Conservation (phyloP, 1,140 invertebrate genomes). For the Oreohelix idahoensis region DNA sequence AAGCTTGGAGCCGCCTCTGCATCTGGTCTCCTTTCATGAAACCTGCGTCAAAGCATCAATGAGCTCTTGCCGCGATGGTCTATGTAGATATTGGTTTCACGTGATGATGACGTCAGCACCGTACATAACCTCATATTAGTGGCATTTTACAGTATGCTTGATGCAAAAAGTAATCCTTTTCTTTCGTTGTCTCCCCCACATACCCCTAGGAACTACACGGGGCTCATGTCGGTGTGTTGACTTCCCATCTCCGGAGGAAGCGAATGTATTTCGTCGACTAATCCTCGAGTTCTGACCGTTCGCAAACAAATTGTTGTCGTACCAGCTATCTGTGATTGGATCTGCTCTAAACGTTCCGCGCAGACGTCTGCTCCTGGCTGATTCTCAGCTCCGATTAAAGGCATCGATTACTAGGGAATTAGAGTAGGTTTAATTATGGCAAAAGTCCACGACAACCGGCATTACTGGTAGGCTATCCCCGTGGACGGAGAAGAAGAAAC, state of each 20-base stretch:
- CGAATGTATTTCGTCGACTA: neutral
- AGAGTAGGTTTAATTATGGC: slow-evolving; percentile 31
- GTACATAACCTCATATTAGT: no score
- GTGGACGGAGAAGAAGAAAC: neutral
- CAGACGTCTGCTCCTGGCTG: slow-evolving; percentile 15
- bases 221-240: neutral
- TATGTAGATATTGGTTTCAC: no score
- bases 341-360: neutral
- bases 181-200: no score
- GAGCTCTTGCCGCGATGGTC: no score
- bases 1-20: no score
- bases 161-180: no score
- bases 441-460: neutral
- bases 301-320: neutral
- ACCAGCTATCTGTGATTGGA: slow-evolving; percentile 19
- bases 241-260: neutral
- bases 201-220: no score
- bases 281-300: neutral
- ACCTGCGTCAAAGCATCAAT: no score
- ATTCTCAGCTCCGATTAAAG: slow-evolving; percentile 10
- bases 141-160: no score
- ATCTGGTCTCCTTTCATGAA: no score
- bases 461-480: neutral
- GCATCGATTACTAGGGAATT: slow-evolving; percentile 29
- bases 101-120: no score